Evolutionary conservation across 2,888 invertebrate genomes (phyloP).

Genomic region (Ormyrus rosae): DNA sequence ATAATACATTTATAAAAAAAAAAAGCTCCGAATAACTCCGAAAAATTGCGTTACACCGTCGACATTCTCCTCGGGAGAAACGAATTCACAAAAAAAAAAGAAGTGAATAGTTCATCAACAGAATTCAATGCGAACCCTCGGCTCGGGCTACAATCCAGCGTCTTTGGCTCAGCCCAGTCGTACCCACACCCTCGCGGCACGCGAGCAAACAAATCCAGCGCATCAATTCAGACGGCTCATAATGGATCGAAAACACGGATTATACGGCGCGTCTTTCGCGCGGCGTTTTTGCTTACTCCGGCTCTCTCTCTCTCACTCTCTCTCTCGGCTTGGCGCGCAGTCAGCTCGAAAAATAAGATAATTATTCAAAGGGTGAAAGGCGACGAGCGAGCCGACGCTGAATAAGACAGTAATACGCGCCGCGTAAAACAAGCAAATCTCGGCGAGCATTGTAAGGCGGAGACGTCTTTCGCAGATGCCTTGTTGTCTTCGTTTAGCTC

Average conservation of each 20-base stretch:
- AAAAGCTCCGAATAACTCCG: too few species aligned
- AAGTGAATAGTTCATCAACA: too few species aligned
- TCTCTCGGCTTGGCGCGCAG: constrained; percentile 16
- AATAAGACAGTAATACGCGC: constrained; percentile 55
- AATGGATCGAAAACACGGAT: constrained; percentile 45
- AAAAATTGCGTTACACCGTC: too few species aligned
- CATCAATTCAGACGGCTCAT: constrained; percentile 39
- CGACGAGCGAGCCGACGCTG: constrained; percentile 32
- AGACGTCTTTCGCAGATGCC: constrained; percentile 48
- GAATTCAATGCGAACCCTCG: too few species aligned
- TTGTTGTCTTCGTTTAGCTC: constrained; percentile 35
- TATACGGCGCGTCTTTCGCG: constrained; percentile 5
- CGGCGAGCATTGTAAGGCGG: constrained; percentile 24
- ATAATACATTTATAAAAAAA: too few species aligned
- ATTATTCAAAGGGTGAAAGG: constrained; percentile 54
- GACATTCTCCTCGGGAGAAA: too few species aligned
- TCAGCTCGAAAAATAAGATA: constrained; percentile 55
- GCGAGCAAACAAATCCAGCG: constrained; percentile 31
- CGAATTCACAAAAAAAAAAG: too few species aligned
- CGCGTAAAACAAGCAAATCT: constrained; percentile 53
- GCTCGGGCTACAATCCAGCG: too few species aligned
- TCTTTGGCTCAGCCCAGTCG: neutral
- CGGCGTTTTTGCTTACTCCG: constrained; percentile 12
- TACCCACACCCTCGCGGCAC: neutral
- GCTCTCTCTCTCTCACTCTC: neutral